phyloP scores from a whole-genome alignment of 2,113 vertebrate species.

The Pipa parva region DNA sequence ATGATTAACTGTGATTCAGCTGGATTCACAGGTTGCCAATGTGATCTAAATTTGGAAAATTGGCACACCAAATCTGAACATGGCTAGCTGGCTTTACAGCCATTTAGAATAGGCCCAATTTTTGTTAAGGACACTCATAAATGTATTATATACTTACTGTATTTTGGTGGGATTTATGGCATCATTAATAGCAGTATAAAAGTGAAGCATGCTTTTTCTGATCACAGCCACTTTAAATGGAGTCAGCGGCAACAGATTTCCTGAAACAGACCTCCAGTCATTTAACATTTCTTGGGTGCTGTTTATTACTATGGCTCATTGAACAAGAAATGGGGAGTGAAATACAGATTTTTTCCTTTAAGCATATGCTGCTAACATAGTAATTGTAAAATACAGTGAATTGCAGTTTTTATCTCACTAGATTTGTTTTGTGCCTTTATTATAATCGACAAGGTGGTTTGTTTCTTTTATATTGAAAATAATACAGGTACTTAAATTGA shows the following conservation, averaged over 20 bases:
- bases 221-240: background rate
- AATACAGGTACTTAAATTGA: too few relatives aligned
- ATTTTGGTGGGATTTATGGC: too few relatives aligned
- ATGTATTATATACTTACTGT: too few relatives aligned
- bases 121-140: too few relatives aligned
- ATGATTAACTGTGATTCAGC: too few relatives aligned
- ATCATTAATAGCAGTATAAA: too few relatives aligned
- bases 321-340: background rate
- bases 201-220: background rate
- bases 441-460: background rate
- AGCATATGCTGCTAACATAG: background rate
- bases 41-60: too few relatives aligned
- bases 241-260: background rate
- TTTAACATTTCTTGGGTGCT: background rate
- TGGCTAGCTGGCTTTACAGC: too few relatives aligned
- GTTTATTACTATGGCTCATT: background rate
- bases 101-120: too few relatives aligned
- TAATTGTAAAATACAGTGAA: background rate
- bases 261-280: background rate
- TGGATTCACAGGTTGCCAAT: too few relatives aligned
- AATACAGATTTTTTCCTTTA: background rate
- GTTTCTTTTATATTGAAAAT: too few relatives aligned
- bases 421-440: background rate
- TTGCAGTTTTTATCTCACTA: background rate
- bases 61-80: too few relatives aligned